These are phyloP conservation scores for Amblyraja radiata DNA, from an alignment of 2,797 vertebrate species.

Conservation along the genomic window DNA sequence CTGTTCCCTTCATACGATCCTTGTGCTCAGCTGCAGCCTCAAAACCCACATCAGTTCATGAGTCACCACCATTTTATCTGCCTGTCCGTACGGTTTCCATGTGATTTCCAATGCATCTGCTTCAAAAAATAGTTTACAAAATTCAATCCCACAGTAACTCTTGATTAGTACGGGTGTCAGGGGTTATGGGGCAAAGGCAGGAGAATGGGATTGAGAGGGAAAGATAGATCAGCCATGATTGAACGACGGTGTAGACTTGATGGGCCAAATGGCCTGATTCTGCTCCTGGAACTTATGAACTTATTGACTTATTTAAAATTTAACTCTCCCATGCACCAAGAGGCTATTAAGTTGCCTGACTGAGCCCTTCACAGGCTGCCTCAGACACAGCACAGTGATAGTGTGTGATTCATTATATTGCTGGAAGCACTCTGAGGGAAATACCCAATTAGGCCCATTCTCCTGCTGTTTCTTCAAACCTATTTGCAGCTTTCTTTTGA, in stretches of 20 bases:
- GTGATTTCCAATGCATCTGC: neutral
- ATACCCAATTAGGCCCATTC: no score
- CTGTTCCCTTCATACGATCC: neutral
- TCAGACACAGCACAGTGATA: no score
- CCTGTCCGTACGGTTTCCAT: neutral
- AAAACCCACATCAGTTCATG: neutral
- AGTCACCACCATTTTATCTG: neutral
- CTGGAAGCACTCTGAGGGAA: no score
- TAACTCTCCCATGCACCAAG: neutral
- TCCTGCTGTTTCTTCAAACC: no score
- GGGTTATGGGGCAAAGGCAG: no score
- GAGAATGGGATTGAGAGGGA: no score
- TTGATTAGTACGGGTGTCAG: no score
- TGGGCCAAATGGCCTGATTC: no score
- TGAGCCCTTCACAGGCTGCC: neutral
- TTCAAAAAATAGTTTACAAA: neutral
- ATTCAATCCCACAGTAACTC: neutral
- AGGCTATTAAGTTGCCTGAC: neutral
- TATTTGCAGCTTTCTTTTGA: neutral
- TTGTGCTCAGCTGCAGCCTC: neutral
- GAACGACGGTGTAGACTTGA: no score
- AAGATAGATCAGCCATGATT: no score
- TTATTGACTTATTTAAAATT: neutral
- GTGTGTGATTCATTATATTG: no score
- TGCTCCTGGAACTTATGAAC: no score